These are phyloP conservation scores for Sphaerophoria taeniata DNA, from an alignment of 2,888 invertebrate species.

Conservation along the genomic window DNA sequence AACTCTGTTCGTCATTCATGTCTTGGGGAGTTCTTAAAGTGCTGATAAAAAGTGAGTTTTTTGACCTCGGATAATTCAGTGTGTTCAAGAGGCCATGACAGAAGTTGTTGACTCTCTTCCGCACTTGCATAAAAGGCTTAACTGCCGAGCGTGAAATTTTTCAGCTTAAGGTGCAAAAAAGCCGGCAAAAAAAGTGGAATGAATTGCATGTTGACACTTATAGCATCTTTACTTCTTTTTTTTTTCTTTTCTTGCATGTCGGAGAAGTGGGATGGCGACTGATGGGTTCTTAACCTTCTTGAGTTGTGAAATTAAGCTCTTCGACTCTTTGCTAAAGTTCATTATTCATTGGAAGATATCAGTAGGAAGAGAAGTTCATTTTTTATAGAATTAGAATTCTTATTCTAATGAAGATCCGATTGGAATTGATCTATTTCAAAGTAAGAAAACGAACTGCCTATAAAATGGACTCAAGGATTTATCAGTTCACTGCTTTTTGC, in stretches of 20 bases:
- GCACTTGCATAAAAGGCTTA: constrained; percentile 47
- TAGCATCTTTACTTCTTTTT: constrained; percentile 30
- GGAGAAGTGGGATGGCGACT: neutral
- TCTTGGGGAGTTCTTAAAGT: neutral
- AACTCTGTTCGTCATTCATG: no score
- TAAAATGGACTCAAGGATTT: no score
- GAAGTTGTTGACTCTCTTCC: constrained; percentile 11
- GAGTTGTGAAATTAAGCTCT: no score
- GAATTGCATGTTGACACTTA: constrained; percentile 54
- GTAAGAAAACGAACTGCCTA: no score
- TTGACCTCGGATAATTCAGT: constrained; percentile 44
- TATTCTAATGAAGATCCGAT: no score
- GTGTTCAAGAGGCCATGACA: constrained; percentile 66
- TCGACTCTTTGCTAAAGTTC: no score
- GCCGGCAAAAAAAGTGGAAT: constrained; percentile 27
- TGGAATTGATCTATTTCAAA: no score
- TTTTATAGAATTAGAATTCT: no score
- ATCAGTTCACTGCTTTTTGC: no score
- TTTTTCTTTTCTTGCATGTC: neutral
- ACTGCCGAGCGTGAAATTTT: constrained; percentile 57
- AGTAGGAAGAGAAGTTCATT: no score
- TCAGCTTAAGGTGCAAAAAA: constrained; percentile 6
- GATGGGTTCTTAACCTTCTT: neutral
- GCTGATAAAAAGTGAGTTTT: constrained; percentile 57
- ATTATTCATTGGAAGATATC: no score